Evolutionary conservation across 1,140 invertebrate species (phyloP), one percentile per base, ranked within the genome.

Genomic region (Lasaia peninsularis): DNA sequence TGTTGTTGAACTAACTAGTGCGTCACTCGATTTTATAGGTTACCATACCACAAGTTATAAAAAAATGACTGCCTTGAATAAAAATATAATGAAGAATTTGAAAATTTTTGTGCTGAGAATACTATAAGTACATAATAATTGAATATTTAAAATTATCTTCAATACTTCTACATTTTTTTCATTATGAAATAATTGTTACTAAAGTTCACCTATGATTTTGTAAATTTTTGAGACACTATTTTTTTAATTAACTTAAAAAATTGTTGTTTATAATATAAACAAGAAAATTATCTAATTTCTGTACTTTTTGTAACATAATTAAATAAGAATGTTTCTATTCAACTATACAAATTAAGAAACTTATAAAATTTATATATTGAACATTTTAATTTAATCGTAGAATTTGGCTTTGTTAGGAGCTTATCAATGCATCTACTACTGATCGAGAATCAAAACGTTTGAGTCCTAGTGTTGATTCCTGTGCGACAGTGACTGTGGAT

Each of bases 71-170:
- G 48, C 10, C n/a, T 50, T 58, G 28, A 54, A 48, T 50, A 60
- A 21, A 60, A 60, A 60, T 60, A 50, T 60, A 60, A 49, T 18
- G 52, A 60, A 49, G 40, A 55, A 60, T 55, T 52, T 54, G 2
- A 54, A 11, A 48, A 35, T 48, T 49, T 60, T 60, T 18, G 3
- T 37, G 48, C 59, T 37, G 48, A 51, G 18, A 34, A 56, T 61
- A 52, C 53, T 33, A 53, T 61, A 56, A 61, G 48, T 61, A 56
- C 52, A 61, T 40, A 61, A 61, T 56, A 61, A 61, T 32, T 54
- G 16, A 55, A 55, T 59, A 2, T 59, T 59, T 32, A 44, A 59
- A 52, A 52, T 59, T 59, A 58, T 58, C 24, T 50, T 40, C 2
- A 18, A 10, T 40, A 58, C 50, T 58, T 52, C 49, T 52, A 57